Percentiles rank a stretch among this genome's conserved stretches.
Conservation (phyloP, 2,888 invertebrate species). For the Ephialtes manifestator region DNA sequence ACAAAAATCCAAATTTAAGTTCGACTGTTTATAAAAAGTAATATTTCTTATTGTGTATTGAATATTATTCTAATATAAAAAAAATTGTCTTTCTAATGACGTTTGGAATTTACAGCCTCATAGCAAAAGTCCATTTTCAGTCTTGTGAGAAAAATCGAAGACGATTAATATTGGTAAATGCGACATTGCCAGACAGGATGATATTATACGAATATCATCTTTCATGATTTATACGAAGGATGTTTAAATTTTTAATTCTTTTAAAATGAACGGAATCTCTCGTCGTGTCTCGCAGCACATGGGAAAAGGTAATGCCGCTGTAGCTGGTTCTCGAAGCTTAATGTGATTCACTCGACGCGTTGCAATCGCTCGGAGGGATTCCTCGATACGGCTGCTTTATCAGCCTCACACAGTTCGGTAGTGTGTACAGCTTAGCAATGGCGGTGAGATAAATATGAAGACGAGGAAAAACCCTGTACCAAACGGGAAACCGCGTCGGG, state of each 20-base stretch:
- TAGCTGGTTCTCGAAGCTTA: conserved; percentile 18
- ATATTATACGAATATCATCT: conserved; percentile 20
- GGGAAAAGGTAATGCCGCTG: conserved; percentile 18
- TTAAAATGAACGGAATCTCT: not conserved
- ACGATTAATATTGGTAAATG: not conserved
- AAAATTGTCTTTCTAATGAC: too few relatives aligned
- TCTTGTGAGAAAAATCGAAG: not conserved
- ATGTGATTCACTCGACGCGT: conserved; percentile 35
- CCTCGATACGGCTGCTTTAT: conserved; percentile 50
- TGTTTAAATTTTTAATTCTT: not conserved
- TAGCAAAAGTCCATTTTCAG: too few relatives aligned
- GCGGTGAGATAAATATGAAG: conserved; percentile 51
- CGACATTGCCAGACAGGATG: conserved; percentile 3
- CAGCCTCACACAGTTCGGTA: conserved; percentile 16
- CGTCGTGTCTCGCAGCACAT: not conserved
- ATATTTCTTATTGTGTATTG: too few relatives aligned
- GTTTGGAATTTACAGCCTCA: too few relatives aligned
- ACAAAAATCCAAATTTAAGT: too few relatives aligned
- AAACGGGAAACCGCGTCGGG: conserved; percentile 61
- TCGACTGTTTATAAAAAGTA: too few relatives aligned
- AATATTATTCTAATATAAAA: too few relatives aligned
- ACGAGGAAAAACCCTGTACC: conserved; percentile 51
- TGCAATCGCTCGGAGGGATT: conserved; percentile 38
- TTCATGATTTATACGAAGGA: conserved; percentile 42
- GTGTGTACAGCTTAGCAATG: not conserved